Conservation (phyloP, 2,113 vertebrate genomes). For the Crocuta crocuta region DNA sequence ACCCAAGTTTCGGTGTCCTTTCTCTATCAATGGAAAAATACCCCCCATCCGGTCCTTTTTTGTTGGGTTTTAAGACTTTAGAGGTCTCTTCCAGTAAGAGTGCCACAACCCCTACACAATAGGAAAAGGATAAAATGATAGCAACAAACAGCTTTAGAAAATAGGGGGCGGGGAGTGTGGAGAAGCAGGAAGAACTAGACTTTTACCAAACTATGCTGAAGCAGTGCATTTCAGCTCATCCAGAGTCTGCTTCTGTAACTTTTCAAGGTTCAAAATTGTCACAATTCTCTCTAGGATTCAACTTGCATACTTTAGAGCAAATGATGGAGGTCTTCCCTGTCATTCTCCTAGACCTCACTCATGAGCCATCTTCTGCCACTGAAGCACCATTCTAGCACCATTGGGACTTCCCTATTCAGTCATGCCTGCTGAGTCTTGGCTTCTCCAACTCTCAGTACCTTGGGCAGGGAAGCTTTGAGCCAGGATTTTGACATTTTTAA, state of each 20-base stretch:
- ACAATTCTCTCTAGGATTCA: constrained; percentile 85
- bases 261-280: constrained; percentile 93
- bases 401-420: constrained; percentile 80
- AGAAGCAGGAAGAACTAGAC: constrained; percentile 73
- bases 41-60: constrained; percentile 58
- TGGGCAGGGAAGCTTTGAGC: neutral
- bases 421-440: constrained; percentile 79
- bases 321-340: constrained; percentile 77
- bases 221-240: constrained; percentile 91
- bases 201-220: constrained; percentile 92
- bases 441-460: neutral
- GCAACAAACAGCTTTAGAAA: constrained; percentile 72
- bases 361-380: constrained; percentile 79
- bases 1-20: constrained; percentile 60
- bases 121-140: constrained; percentile 57
- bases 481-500: neutral
- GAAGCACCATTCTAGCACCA: constrained; percentile 81
- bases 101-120: constrained; percentile 52
- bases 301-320: constrained; percentile 78
- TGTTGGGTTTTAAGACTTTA: constrained; percentile 45
- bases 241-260: constrained; percentile 93
- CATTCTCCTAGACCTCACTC: constrained; percentile 78
- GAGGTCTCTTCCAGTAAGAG: constrained; percentile 45
- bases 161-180: neutral
- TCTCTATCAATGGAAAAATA: constrained; percentile 38